Evolutionary conservation across 1,140 invertebrate genomes (phyloP).

Genomic region (Polypedilum pembai): DNA sequence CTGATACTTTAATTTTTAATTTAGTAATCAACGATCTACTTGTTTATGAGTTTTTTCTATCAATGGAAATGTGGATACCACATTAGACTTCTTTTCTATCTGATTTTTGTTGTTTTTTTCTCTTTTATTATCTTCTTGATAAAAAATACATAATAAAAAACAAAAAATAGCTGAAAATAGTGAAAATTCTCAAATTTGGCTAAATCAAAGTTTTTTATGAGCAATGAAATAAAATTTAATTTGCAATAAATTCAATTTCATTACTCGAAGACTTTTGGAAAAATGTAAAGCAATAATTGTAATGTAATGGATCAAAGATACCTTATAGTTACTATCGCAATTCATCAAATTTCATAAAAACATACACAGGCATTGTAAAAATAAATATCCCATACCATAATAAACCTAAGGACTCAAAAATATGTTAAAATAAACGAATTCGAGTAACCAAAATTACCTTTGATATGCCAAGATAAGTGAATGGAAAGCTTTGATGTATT

Average conservation of each 20-base stretch:
- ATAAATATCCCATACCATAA: too few species aligned
- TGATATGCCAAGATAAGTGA: too few species aligned
- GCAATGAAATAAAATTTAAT: neutral
- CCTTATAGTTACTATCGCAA: neutral
- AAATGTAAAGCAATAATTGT: slow-evolving; percentile 19
- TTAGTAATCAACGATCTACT: neutral
- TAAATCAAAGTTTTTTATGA: neutral
- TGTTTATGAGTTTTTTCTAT: neutral
- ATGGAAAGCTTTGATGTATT: too few species aligned
- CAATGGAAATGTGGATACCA: neutral
- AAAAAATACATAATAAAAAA: too few species aligned
- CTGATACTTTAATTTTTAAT: neutral
- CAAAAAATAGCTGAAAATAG: too few species aligned
- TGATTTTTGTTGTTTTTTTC: neutral
- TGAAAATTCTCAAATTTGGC: neutral
- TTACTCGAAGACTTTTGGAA: neutral
- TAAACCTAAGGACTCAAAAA: too few species aligned
- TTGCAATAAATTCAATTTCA: neutral
- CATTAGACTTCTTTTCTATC: neutral
- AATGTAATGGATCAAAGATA: slow-evolving; percentile 18
- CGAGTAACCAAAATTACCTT: too few species aligned
- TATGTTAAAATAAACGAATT: too few species aligned
- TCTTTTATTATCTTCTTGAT: neutral
- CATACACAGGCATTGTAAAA: neutral
- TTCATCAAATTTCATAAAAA: neutral